Conservation (phyloP, 2,113 vertebrate genomes). For the Martes martes region DNA sequence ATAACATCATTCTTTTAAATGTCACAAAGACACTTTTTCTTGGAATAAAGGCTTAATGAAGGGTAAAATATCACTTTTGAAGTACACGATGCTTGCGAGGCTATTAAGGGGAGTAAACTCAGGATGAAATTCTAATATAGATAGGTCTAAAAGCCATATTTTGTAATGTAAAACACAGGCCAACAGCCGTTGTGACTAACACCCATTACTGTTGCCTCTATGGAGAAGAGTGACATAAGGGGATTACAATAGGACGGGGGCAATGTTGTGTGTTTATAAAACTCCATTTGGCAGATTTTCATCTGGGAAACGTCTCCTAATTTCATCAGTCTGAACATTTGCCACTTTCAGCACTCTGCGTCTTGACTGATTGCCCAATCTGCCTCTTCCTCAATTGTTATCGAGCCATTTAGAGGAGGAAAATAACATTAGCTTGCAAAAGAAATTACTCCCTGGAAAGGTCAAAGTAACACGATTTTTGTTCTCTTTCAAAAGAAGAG, state of each 20-base stretch:
- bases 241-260: conserved; percentile 17
- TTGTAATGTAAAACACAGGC: conserved; percentile 19
- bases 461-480: conserved; percentile 52
- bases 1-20: conserved; percentile 32
- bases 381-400: conserved; percentile 61
- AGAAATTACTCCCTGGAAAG: conserved; percentile 74
- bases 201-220: neutral
- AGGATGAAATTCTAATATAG: conserved; percentile 24
- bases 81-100: conserved; percentile 49
- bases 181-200: neutral
- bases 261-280: conserved; percentile 39
- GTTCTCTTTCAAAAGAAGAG: conserved; percentile 66
- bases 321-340: conserved; percentile 45
- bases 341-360: conserved; percentile 62
- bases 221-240: conserved; percentile 15
- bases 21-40: neutral
- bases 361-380: conserved; percentile 65
- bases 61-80: conserved; percentile 67
- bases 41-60: conserved; percentile 60
- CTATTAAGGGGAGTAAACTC: conserved; percentile 43
- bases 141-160: neutral
- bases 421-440: conserved; percentile 71
- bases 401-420: conserved; percentile 65
- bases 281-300: conserved; percentile 49
- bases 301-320: neutral